Base-by-base conservation (phyloP, 2,888 invertebrate species). In the Coleophora deauratella region DNA sequence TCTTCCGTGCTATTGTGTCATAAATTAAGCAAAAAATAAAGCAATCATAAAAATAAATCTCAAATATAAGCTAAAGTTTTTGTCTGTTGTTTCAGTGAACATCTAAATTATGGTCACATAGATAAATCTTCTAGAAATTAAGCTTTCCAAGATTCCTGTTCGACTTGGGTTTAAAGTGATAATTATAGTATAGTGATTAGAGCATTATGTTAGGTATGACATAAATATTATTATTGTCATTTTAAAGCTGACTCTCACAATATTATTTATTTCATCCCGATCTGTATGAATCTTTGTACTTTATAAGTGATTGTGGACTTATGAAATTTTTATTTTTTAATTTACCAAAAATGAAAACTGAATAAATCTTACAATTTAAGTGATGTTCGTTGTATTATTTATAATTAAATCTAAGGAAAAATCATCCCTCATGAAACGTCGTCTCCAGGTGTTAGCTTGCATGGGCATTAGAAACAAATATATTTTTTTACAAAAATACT, bases 211-310 rank as follows among this genome's bases (percentile, higher is more conserved):
- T 80, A 80, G 72, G 67, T 75, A 21, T 21, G 72, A 78, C 73
- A 71, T 72, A 70, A 69, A 33, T 40, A 40, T 37, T 66, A 65
- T 64, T 67, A 72, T 49, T 63, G 66, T 70, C 74, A 70, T 76
- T 66, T 72, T 67, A 64, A 74, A 71, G 63, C 72, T 70, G 72
- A 71, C 74, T 78, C 74, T 72, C 78, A 77, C 65, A 64, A 66
- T 76, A 70, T 75, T 82, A 84, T 84, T 85, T 84, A 84, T 85
- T 85, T 81, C 77, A 79, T 77, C 65, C 76, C 74, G 79, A 80
- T 81, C 80, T 84, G 84, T 85, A 80, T 76, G 78, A 77, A 81
- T 82, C 75, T 77, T 80, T 73, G 76, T 73, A 72, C 60, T 62
- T 72, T 76, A 69, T 82, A 80, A 79, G 81, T 81, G 77, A 80